Base-by-base conservation (phyloP, 2,113 vertebrate genomes). In the Hipposideros armiger region DNA sequence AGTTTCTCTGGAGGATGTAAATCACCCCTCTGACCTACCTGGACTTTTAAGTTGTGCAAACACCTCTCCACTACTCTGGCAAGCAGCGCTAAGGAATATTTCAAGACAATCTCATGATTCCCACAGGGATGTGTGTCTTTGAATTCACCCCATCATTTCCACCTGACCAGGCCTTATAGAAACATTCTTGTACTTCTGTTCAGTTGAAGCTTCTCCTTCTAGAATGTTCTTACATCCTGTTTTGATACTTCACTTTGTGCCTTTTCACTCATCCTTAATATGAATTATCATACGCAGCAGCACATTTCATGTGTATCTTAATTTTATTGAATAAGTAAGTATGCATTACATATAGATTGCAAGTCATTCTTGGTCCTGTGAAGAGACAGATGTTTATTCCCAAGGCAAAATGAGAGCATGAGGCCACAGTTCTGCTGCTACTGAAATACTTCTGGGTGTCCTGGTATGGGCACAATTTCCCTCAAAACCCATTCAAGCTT, bases 261-360 rank as follows among this genome's bases (percentile, higher is more conserved):
- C 58, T 66, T 89, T 92, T 81, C 52, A 74, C 16, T 66, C 32
- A 80, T 76, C 26, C 69, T 90, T 83, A 92, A 66, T 82, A 52
- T 47, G 24, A 93, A 91, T 87, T 94, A 70, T 81, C 72, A 95
- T 2, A 97, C 87, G 78, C 92, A 96, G 62, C 30, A 86, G 62
- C 95, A 50, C 22, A 95, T 72, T 95, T 70, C 67, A 86, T 81
- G 56, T 80, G 64, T 70, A 94, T 90, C 56, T 95, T 84, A 90
- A 96, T 83, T 98, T 98, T 97, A 98, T 98, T 98, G 96, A 96
- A 72, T 97, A 92, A 90, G 87, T 97, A 92, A 90, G 87, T 96
- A 94, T 94, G 92, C 82, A 97, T 97, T 96, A 97, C 91, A 97
- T 62, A 89, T 56, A 96, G 40, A 85, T 74, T 91, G 87, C 85